Percentiles rank a stretch among this genome's conserved stretches.
Conservation (phyloP, 2,888 invertebrate genomes). For the Griposia aprilina region DNA sequence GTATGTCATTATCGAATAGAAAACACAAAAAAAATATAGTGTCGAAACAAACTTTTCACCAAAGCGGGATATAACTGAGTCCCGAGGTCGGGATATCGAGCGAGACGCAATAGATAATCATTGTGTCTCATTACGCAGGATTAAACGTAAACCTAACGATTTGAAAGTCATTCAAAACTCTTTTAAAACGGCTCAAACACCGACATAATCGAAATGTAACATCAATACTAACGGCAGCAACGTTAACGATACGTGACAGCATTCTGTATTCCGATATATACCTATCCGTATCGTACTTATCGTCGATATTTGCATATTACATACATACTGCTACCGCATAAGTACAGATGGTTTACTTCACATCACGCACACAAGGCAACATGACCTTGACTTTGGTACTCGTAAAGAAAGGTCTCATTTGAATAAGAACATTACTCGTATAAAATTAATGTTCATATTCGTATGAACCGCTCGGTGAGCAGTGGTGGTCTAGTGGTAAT, state of each 20-base stretch:
- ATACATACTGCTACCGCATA: background rate
- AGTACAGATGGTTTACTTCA: background rate
- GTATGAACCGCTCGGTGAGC: too few relatives aligned
- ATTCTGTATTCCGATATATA: constrained; percentile 24
- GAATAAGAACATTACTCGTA: background rate
- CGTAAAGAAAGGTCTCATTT: background rate
- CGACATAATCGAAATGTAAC: constrained; percentile 23
- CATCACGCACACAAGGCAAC: background rate
- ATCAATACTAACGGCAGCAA: constrained; percentile 9
- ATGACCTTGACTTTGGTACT: background rate
- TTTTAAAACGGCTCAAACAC: constrained; percentile 26
- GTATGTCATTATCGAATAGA: background rate
- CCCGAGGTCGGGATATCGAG: too few relatives aligned
- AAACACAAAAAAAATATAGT: too few relatives aligned
- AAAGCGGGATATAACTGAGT: background rate
- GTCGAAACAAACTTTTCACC: background rate
- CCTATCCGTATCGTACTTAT: background rate
- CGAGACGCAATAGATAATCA: too few relatives aligned
- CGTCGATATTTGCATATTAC: constrained; percentile 9
- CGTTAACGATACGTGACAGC: constrained; percentile 21
- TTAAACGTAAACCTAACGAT: background rate
- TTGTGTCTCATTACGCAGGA: too few relatives aligned
- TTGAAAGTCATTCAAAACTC: background rate
- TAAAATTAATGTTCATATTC: background rate
- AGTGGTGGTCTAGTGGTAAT: background rate